phyloP scores from a whole-genome alignment of 2,888 invertebrate species.

The Heliconius erato region DNA sequence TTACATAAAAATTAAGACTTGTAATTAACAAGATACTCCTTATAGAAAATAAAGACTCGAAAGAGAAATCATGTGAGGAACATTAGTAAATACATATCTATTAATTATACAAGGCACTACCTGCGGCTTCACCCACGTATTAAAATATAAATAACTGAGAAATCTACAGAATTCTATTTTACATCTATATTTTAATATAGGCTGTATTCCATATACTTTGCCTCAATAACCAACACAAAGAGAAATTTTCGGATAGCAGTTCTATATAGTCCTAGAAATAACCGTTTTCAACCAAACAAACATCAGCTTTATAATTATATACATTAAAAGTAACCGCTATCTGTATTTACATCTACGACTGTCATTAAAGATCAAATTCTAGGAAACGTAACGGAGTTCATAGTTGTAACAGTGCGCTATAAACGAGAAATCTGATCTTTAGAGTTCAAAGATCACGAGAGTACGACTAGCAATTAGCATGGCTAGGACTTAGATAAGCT shows the following conservation, averaged over 20 bases:
- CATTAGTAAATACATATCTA: neutral
- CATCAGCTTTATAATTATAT: neutral
- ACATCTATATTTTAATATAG: too few relatives aligned
- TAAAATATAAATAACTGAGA: neutral
- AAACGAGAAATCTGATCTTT: constrained; percentile 30
- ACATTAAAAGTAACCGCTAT: constrained; percentile 6
- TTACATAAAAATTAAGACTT: neutral
- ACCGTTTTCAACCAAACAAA: neutral
- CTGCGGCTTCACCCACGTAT: neutral
- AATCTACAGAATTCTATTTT: too few relatives aligned
- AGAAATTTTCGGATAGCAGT: too few relatives aligned
- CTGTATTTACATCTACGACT: neutral
- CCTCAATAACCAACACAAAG: too few relatives aligned
- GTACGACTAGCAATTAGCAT: constrained; percentile 48
- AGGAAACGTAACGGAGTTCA: neutral
- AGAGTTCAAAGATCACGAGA: constrained; percentile 41
- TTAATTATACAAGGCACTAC: neutral
- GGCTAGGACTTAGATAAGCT: constrained; percentile 55
- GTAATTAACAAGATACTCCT: neutral
- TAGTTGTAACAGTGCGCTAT: constrained; percentile 24
- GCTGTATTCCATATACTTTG: too few relatives aligned
- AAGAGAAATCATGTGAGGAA: neutral
- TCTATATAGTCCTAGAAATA: too few relatives aligned
- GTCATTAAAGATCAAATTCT: neutral
- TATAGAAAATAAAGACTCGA: neutral